phyloP scores from a whole-genome alignment of 2,797 vertebrate genomes.

The Sebastes variabilis region DNA sequence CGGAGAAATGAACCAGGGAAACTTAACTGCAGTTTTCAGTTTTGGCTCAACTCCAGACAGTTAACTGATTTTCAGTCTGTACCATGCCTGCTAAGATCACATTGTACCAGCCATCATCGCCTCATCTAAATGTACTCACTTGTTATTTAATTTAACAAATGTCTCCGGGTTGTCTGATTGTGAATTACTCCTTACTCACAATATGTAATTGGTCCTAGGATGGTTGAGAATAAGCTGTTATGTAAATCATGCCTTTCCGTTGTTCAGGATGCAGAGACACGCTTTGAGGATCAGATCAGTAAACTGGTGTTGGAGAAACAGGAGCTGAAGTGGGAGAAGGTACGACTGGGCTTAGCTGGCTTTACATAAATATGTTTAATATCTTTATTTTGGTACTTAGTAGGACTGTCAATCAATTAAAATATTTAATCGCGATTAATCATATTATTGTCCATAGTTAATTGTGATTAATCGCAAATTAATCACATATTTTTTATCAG shows the following conservation, averaged over 20 bases:
- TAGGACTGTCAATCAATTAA: neutral
- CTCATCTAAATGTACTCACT: neutral
- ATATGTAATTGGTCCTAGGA: neutral
- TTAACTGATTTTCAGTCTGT: constrained; percentile 16
- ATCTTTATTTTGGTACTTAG: neutral
- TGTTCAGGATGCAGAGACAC: constrained; percentile 87
- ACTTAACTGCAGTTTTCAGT: constrained; percentile 59
- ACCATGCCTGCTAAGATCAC: neutral
- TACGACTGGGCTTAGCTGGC: constrained; percentile 53
- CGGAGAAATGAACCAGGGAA: constrained; percentile 57
- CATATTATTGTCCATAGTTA: too few species aligned
- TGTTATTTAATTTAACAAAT: constrained; percentile 1
- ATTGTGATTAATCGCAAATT: too few species aligned
- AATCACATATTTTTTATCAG: too few species aligned
- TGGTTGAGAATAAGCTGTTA: neutral
- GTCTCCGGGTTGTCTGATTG: neutral
- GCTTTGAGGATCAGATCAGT: constrained; percentile 89
- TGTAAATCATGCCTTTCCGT: constrained; percentile 23
- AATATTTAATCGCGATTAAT: too few species aligned
- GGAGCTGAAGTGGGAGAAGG: constrained; percentile 94
- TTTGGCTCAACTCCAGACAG: constrained; percentile 49
- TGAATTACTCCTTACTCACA: neutral
- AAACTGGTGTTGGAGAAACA: constrained; percentile 91
- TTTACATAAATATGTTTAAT: neutral
- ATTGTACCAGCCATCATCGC: neutral